Percentiles rank a stretch among this genome's conserved stretches.
phyloP scores from a whole-genome alignment of 2,113 vertebrate genomes.

The Thalassoma bifasciatum region DNA sequence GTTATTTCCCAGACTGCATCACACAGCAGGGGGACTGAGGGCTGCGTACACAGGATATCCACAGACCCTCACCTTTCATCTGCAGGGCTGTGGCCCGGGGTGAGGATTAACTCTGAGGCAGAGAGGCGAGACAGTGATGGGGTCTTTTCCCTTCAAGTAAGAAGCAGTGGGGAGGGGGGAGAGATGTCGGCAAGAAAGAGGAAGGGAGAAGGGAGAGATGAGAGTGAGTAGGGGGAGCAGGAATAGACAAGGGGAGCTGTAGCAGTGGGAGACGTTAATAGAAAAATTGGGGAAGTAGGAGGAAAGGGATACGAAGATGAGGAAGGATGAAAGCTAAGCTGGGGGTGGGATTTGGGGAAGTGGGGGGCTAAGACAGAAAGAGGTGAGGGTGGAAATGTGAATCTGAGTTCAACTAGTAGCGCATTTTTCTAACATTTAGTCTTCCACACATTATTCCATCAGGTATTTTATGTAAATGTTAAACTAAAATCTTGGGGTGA shows the following conservation, averaged over 20 bases:
- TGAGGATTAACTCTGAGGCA: conserved; percentile 69
- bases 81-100: conserved; percentile 67
- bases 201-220: conserved; percentile 3
- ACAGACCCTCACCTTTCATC: conserved; percentile 75
- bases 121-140: conserved; percentile 62
- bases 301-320: conserved; percentile 25
- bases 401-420: conserved; percentile 33
- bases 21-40: conserved; percentile 51
- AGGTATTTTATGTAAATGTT: neutral
- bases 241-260: conserved; percentile 22
- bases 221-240: conserved; percentile 11
- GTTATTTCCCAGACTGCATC: conserved; percentile 61
- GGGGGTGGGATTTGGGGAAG: conserved; percentile 34
- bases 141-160: conserved; percentile 45
- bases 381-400: conserved; percentile 30
- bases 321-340: conserved; percentile 50
- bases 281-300: conserved; percentile 30
- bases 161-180: conserved; percentile 25
- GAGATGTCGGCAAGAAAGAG: conserved; percentile 30
- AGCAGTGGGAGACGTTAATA: conserved; percentile 47
- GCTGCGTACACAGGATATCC: conserved; percentile 56
- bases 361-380: conserved; percentile 14
- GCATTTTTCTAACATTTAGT: neutral
- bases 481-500: neutral
- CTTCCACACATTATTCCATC: neutral